phyloP scores from a whole-genome alignment of 2,113 vertebrate species.

The Mus pahari region DNA sequence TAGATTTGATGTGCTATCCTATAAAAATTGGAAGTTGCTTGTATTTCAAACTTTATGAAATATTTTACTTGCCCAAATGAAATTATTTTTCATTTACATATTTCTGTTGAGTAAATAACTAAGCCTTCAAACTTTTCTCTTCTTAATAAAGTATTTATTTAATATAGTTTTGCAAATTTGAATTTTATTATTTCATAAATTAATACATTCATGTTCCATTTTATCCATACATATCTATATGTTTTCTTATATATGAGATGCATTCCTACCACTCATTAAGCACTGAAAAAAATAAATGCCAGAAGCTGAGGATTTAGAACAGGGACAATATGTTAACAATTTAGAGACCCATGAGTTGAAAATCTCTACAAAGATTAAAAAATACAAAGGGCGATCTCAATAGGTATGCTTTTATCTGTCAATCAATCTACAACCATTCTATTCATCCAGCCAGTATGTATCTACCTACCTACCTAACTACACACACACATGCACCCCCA shows the following conservation, averaged over 20 bases:
- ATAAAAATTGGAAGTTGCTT: slow-evolving; percentile 60
- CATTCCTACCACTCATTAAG: neutral
- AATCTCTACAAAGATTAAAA: slow-evolving; percentile 28
- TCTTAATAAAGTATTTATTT: slow-evolving; percentile 19
- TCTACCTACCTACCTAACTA: neutral
- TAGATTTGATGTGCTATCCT: slow-evolving; percentile 44
- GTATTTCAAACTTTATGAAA: slow-evolving; percentile 60
- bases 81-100: slow-evolving; percentile 44
- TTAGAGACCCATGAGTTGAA: neutral
- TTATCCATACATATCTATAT: neutral
- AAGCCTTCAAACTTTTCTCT: slow-evolving; percentile 18
- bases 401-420: neutral
- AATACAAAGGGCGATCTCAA: neutral
- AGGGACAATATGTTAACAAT: neutral
- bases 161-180: slow-evolving; percentile 45
- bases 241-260: neutral
- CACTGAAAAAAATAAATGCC: slow-evolving; percentile 28
- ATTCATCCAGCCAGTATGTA: neutral
- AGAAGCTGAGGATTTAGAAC: slow-evolving; percentile 11
- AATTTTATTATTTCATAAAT: slow-evolving; percentile 27
- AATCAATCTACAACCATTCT: neutral
- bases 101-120: slow-evolving; percentile 39
- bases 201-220: slow-evolving; percentile 49
- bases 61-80: slow-evolving; percentile 53
- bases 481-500: neutral